phyloP scores from a whole-genome alignment of 2,113 vertebrate genomes.

The Tragelaphus imberbis region DNA sequence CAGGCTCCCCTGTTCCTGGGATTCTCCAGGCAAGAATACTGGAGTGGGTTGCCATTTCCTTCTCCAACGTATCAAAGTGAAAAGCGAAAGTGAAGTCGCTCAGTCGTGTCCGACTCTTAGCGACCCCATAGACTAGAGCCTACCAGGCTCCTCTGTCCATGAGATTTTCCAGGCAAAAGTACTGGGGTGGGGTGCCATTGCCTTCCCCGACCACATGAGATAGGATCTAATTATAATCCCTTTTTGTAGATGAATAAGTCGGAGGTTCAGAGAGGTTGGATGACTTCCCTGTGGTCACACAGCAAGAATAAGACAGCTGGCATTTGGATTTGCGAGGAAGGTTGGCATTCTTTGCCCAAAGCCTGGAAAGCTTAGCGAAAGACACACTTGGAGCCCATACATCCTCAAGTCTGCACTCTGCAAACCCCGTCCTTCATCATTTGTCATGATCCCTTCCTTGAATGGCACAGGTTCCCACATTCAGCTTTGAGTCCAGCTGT shows the following conservation, averaged over 20 bases:
- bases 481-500: neutral
- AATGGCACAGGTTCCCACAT: neutral
- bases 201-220: too few relatives aligned
- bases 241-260: neutral
- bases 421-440: neutral
- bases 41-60: too few relatives aligned
- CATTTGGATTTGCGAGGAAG: neutral
- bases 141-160: too few relatives aligned
- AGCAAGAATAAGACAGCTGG: neutral
- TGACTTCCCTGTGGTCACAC: neutral
- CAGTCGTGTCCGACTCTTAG: too few relatives aligned
- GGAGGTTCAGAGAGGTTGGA: neutral
- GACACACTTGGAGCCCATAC: accelerated
- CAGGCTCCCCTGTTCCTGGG: too few relatives aligned
- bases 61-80: too few relatives aligned
- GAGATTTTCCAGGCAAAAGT: too few relatives aligned
- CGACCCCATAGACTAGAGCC: too few relatives aligned
- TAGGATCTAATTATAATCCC: neutral
- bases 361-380: neutral
- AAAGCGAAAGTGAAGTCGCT: too few relatives aligned
- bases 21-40: too few relatives aligned
- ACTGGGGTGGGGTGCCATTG: too few relatives aligned
- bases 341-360: neutral
- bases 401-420: neutral
- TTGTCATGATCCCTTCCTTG: neutral